Percentiles rank a stretch among this genome's conserved stretches.
These are phyloP conservation scores for Drosophila merina DNA, from an alignment of 2,888 invertebrate genomes.

Conservation along the genomic window DNA sequence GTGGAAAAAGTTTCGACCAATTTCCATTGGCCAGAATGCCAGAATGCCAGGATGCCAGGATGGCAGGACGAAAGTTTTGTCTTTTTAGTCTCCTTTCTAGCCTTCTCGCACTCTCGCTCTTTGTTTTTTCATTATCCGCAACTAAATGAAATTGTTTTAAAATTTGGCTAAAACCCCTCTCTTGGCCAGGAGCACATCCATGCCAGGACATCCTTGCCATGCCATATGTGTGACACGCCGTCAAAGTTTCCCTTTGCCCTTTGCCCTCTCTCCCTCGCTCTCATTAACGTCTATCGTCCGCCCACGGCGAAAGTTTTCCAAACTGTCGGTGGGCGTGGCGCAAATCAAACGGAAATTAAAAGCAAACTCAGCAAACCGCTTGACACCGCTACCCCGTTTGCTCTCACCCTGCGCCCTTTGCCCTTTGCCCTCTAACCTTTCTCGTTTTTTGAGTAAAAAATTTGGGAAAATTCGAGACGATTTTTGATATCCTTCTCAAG, in stretches of 20 bases:
- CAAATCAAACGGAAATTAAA: conserved; percentile 73
- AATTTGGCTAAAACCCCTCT: conserved; percentile 48
- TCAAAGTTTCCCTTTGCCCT: conserved; percentile 15
- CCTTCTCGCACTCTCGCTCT: too few species aligned
- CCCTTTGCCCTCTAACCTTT: not conserved
- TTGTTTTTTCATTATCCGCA: conserved; percentile 29
- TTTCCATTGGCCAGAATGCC: conserved; percentile 36
- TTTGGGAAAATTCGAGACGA: not conserved
- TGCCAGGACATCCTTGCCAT: too few species aligned
- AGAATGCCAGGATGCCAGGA: too few species aligned
- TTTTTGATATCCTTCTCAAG: not conserved
- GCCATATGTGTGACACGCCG: conserved; percentile 5
- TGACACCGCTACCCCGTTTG: conserved; percentile 26
- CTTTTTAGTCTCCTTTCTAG: conserved; percentile 26
- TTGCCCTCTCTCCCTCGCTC: conserved; percentile 10
- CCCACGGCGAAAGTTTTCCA: conserved; percentile 13
- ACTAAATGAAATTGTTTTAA: conserved; percentile 64
- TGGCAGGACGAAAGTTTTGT: conserved; percentile 60
- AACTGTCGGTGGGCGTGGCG: conserved; percentile 36
- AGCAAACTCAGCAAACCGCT: conserved; percentile 41
- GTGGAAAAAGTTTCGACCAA: conserved; percentile 45
- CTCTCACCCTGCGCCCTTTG: fast-evolving
- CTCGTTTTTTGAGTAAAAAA: not conserved
- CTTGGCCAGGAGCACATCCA: too few species aligned
- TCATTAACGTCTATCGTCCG: conserved; percentile 53